Evolutionary conservation across 2,888 invertebrate species (phyloP), one percentile per base, ranked within the genome.

Genomic region (Gari tellinella): DNA sequence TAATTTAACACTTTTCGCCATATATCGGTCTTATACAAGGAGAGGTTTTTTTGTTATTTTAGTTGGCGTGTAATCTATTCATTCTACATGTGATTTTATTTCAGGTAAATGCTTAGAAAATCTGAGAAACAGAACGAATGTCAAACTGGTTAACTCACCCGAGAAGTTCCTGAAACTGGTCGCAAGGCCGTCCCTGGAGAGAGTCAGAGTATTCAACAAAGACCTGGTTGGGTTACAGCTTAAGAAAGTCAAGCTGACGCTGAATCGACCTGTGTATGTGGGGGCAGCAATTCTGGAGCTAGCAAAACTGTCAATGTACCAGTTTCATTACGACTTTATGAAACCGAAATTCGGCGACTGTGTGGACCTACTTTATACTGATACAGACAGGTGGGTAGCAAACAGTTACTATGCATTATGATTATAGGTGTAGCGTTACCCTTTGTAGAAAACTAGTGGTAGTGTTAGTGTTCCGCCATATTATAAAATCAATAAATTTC

Each of bases 271-370:
- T 15, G 40, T 67, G 1, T 67, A 67, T 17, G 45, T 45, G 23
- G 67, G 61, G 14, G 38, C 53, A 45, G 40, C 17, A 1, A 67
- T 67, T 61, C 21, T 52, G 26, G 64, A 52, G 14, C 17, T 62
- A 25, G 55, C 92, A 0, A 93, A 93, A 85, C 61, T 70, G 1
- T 73, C 88, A 19, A 88, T 92, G 82, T 92, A 92, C 69, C 86
- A 90, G 43, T 91, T 91, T 40, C 63, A 76, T 56, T 91, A 91
- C 63, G 83, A 87, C 62, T 25, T 63, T 40, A 37, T 70, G 1
- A 63, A 75, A 55, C 8, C 41, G 5, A 70, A 60, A 51, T 64
- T 63, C 17, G 48, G 38, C 12, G 12, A 49, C 3, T 60, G 57
- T 1, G 26, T 66, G 21, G 49, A 53, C 21, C 49, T 70, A 23